Evolutionary conservation across 2,888 invertebrate species (phyloP).

Genomic region (Parapristionchus giblindavisi): DNA sequence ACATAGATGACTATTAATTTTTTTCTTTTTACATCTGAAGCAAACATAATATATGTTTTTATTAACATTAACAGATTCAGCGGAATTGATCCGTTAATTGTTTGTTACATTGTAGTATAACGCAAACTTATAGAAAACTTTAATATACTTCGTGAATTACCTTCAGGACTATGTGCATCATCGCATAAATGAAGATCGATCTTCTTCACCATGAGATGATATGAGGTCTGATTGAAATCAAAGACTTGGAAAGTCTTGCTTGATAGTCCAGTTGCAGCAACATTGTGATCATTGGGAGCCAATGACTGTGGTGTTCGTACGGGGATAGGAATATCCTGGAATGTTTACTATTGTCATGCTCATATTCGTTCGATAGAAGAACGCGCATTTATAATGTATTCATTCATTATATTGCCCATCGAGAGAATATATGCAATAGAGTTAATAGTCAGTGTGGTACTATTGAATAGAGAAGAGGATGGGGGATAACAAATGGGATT

Average conservation of each 20-base stretch:
- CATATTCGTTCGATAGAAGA: background rate
- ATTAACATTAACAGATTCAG: background rate
- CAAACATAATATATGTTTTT: background rate
- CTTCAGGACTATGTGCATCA: conserved; percentile 74
- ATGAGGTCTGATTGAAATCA: conserved; percentile 96
- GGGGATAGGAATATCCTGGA: conserved; percentile 35
- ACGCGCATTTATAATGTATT: background rate
- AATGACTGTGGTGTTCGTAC: conserved; percentile 25
- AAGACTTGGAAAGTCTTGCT: conserved; percentile 75
- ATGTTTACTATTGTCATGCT: background rate
- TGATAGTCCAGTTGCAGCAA: conserved; percentile 74
- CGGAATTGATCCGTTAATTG: too few relatives aligned
- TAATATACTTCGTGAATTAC: too few relatives aligned
- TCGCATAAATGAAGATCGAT: conserved; percentile 96
- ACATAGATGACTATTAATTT: too few relatives aligned
- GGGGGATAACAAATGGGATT: background rate
- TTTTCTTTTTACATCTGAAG: background rate
- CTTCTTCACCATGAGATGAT: conserved; percentile 85
- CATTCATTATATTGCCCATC: background rate
- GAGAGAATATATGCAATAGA: too few relatives aligned
- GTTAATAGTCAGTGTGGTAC: too few relatives aligned
- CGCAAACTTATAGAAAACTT: too few relatives aligned
- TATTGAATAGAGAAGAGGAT: background rate
- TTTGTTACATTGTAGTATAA: too few relatives aligned
- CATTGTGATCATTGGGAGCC: background rate